Base-by-base conservation (phyloP, 1,140 invertebrate genomes). In the Microplitis mediator region DNA sequence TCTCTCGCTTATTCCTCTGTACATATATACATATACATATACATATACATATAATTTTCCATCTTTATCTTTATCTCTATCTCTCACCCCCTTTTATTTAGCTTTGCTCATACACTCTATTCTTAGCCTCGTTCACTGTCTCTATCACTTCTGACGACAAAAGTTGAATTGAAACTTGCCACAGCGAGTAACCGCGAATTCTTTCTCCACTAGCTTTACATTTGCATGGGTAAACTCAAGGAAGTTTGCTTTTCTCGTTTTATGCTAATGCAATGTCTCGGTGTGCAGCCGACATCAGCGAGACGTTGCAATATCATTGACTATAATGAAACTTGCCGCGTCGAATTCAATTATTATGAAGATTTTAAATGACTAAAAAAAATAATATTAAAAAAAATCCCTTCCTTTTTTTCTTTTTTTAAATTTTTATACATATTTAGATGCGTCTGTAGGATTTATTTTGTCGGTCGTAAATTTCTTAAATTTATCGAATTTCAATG, bases 161-260 rank as follows among this genome's bases (percentile, higher is more conserved):
- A 74, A 75, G 76, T 76, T 77, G 77, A 77, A 77, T 79, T 79
- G 77, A 76, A 79, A 79, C 74, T 77, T 77, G 75, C 69, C 74
- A 63, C 62, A 36, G 36, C 56, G 67, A 61, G 68, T 71, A 66
- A 65, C 64, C 70, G 60, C 65, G 69, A 61, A 62, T 60, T 62
- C 50, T 65, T 65, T 13, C 36, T 45, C 34, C 23, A 65, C 63
- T 65, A 45, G 35, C 63, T 65, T 50, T 14, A 14, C 63, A 78
- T 78, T 78, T 78, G 76, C 75, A 78, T 76, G 74, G 72, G 74
- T 73, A 75, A 75, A 75, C 67, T 62, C 69, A 50, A 65, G 34
- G 63, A 76, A 75, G 61, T 75, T 77, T 65, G 58, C 39, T 65
- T 52, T 36, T 56, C 67, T 71, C 52, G 51, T 66, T 72, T 72